Conservation (phyloP, 2,888 invertebrate species). For the Sceliomorpha sp. region DNA sequence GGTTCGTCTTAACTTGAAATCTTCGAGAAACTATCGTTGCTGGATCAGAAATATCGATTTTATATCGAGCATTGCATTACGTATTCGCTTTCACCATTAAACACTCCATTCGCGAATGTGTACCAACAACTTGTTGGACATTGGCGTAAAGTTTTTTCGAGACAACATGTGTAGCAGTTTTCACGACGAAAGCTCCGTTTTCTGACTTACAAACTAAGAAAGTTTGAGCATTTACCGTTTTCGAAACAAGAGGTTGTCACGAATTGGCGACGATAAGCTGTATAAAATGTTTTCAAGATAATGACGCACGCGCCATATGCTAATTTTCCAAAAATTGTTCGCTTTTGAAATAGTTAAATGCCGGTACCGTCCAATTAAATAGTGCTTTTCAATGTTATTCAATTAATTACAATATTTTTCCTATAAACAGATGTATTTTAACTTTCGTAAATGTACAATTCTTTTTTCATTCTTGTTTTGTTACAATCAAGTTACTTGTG, state of each 20-base stretch:
- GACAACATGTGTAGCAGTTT: neutral
- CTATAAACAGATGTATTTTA: too few species aligned
- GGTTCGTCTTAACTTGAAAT: neutral
- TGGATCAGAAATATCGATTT: neutral
- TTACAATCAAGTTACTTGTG: too few species aligned
- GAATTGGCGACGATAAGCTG: too few species aligned
- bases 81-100: constrained; percentile 5
- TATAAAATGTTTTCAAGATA: too few species aligned
- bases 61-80: constrained; percentile 6
- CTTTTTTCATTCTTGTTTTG: too few species aligned
- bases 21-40: neutral
- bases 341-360: too few species aligned
- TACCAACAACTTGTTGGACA: constrained; percentile 11
- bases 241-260: neutral
- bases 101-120: constrained; percentile 4
- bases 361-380: too few species aligned
- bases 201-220: neutral
- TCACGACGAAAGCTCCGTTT: neutral
- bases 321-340: too few species aligned
- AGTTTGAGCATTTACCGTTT: neutral
- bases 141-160: constrained; percentile 4
- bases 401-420: too few species aligned
- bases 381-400: too few species aligned
- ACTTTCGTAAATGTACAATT: too few species aligned
- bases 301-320: too few species aligned